A percentile compares a stretch with the other conserved stretches of the same genome.
Evolutionary conservation across 2,888 invertebrate species (phyloP).

Genomic region (Sarcophaga rosellei): DNA sequence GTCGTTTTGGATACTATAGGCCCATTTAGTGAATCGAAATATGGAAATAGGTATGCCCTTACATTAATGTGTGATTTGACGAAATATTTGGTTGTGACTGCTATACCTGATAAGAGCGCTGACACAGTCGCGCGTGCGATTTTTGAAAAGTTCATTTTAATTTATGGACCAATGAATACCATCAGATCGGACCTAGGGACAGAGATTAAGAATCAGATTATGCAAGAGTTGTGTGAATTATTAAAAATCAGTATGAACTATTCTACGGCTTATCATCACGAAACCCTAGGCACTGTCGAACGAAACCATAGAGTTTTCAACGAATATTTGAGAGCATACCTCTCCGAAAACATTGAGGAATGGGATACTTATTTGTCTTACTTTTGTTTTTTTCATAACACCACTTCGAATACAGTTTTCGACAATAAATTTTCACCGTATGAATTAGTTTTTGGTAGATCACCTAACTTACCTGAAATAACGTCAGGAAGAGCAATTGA

Average conservation of each 20-base stretch:
- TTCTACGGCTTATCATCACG: conserved; percentile 1
- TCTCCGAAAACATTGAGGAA: conserved; percentile 4
- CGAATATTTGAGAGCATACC: conserved; percentile 6
- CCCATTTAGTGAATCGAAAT: conserved; percentile 32
- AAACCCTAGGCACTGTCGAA: conserved; percentile 16
- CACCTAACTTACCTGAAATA: no score
- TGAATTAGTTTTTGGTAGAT: no score
- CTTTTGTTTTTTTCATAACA: no score
- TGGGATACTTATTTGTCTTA: not conserved
- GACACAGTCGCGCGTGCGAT: not conserved
- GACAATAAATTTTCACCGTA: no score
- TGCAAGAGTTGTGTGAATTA: not conserved
- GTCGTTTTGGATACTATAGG: conserved; percentile 47
- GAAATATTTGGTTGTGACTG: no score
- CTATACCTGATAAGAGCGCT: no score
- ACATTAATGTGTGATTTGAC: no score
- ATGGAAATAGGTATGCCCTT: no score
- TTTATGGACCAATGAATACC: conserved; percentile 11
- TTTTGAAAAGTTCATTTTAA: conserved; percentile 12
- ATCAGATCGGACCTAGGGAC: conserved; percentile 14
- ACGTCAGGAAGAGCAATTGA: no score
- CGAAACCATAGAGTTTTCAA: conserved; percentile 13
- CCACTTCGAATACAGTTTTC: no score
- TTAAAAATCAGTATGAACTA: not conserved
- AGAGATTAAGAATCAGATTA: conserved; percentile 1